Conservation (phyloP, 2,797 vertebrate species). For the Florisuga fusca region DNA sequence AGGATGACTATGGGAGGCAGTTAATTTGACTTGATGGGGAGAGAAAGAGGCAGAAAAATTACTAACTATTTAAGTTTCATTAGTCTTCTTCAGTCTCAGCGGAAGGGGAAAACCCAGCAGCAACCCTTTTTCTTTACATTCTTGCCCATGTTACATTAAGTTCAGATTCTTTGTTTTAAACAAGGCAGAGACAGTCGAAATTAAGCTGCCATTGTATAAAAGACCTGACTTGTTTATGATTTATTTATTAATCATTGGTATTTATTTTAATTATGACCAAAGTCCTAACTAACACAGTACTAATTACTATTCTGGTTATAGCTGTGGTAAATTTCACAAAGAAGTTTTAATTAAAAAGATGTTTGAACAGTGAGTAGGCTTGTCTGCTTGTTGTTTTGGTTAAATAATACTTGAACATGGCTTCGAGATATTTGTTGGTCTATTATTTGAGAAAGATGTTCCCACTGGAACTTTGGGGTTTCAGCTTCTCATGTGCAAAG, state of each 20-base stretch:
- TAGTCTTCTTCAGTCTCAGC: background rate
- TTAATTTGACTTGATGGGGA: background rate
- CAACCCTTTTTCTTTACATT: background rate
- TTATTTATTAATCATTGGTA: slow-evolving; percentile 25
- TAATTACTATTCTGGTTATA: slow-evolving; percentile 36
- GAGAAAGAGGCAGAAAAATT: background rate
- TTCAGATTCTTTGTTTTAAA: background rate
- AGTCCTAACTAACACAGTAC: background rate
- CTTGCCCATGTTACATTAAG: background rate
- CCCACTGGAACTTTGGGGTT: background rate
- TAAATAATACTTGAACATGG: accelerated
- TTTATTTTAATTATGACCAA: slow-evolving; percentile 12
- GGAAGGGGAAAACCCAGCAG: background rate
- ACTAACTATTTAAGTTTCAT: background rate
- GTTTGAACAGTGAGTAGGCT: background rate
- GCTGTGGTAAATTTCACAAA: slow-evolving; percentile 6
- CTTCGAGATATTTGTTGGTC: background rate
- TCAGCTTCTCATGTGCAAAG: background rate
- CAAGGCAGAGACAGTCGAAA: background rate
- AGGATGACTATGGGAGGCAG: background rate
- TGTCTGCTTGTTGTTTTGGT: slow-evolving; percentile 1
- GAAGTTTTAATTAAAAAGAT: slow-evolving; percentile 49
- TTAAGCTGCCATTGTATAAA: background rate
- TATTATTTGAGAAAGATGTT: background rate
- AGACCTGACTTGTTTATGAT: background rate